Conservation (phyloP, 2,797 vertebrate genomes). For the Chloroceryle amazona region DNA sequence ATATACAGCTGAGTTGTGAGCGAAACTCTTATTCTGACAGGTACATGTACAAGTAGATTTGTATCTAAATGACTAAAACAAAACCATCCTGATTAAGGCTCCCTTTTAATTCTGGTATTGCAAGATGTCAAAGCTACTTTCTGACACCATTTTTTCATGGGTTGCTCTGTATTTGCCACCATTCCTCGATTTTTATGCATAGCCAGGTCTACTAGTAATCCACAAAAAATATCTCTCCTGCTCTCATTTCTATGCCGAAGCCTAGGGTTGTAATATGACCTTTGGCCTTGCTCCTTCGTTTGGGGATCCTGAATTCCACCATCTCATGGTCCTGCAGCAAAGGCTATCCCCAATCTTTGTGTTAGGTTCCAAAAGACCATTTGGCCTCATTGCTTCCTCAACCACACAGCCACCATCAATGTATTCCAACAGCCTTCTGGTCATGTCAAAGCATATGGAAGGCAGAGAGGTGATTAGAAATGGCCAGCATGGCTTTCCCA, state of each 20-base stretch:
- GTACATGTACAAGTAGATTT: neutral
- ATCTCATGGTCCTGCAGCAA: neutral
- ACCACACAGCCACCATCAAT: accelerated
- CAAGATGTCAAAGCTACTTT: neutral
- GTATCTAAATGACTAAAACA: neutral
- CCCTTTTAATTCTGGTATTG: neutral
- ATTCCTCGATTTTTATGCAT: neutral
- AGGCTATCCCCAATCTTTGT: neutral
- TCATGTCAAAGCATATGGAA: neutral
- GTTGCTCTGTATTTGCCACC: neutral
- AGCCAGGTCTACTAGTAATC: neutral
- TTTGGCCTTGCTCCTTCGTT: neutral
- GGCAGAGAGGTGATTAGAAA: neutral
- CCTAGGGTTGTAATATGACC: neutral
- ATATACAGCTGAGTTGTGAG: neutral
- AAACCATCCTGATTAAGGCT: neutral
- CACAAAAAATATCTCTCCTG: neutral
- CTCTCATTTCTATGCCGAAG: neutral
- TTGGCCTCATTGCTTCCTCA: neutral
- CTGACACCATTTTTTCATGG: neutral
- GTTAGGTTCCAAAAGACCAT: neutral
- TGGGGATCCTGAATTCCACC: neutral
- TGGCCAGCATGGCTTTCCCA: neutral
- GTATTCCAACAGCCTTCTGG: neutral
- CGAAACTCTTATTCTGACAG: neutral